Evolutionary conservation across 2,113 vertebrate species (phyloP).

Genomic region (Malurus melanocephalus): DNA sequence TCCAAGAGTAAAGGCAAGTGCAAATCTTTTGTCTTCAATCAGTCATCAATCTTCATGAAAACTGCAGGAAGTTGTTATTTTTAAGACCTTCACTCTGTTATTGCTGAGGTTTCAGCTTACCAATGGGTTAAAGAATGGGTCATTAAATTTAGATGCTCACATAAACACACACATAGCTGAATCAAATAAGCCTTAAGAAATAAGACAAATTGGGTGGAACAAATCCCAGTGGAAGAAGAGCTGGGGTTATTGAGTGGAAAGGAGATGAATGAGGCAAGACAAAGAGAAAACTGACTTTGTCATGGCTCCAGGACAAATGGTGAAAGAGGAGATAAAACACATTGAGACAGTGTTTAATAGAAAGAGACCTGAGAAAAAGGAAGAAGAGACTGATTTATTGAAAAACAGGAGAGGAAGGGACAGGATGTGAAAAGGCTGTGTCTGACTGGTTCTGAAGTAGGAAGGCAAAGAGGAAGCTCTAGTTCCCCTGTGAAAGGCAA

Average conservation of each 20-base stretch:
- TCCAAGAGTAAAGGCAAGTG: background rate
- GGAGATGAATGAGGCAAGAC: slow-evolving; percentile 42
- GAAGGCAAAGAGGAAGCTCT: background rate
- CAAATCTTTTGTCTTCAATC: background rate
- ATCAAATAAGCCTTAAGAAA: slow-evolving; percentile 52
- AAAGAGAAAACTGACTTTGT: slow-evolving; percentile 23
- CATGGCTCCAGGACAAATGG: slow-evolving; percentile 29
- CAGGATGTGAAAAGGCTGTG: background rate
- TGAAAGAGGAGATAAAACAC: background rate
- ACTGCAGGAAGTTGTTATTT: background rate
- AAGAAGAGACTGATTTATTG: background rate
- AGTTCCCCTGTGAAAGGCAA: background rate
- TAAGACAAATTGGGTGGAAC: slow-evolving; percentile 44
- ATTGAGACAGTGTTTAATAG: background rate
- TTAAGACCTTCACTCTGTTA: background rate
- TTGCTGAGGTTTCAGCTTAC: slow-evolving; percentile 18
- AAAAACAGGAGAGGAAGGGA: background rate
- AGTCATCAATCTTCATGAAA: background rate
- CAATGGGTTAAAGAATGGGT: slow-evolving; percentile 29
- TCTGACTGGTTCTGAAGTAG: background rate
- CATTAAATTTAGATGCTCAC: slow-evolving; percentile 28
- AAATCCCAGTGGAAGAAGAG: slow-evolving; percentile 28
- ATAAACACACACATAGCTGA: slow-evolving; percentile 42
- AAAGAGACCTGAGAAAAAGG: background rate
- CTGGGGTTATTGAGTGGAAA: slow-evolving; percentile 35